Evolutionary conservation across 2,888 invertebrate genomes (phyloP).

Genomic region (Phalera bucephala): DNA sequence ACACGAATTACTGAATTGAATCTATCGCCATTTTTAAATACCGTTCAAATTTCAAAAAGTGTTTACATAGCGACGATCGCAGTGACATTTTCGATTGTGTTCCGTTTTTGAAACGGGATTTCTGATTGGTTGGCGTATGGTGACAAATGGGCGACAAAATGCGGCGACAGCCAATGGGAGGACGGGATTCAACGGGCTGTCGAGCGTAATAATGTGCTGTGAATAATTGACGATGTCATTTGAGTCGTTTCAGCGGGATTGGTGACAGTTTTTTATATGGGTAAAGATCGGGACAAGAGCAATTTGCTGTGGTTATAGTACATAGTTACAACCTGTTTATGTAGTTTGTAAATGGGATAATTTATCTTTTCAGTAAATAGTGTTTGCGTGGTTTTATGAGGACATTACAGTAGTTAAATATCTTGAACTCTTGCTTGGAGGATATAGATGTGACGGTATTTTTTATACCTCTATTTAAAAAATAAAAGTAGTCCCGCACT

Average conservation of each 20-base stretch:
- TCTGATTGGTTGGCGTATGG: slow-evolving; percentile 70
- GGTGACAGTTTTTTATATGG: slow-evolving; percentile 28
- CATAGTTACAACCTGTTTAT: background rate
- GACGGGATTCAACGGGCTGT: slow-evolving; percentile 28
- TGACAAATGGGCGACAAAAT: slow-evolving; percentile 80
- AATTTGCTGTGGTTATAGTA: background rate
- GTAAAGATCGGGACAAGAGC: background rate
- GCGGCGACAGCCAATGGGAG: slow-evolving; percentile 55
- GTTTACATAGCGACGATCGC: slow-evolving; percentile 51
- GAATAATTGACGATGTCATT: slow-evolving; percentile 49
- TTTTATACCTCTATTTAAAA: too few relatives aligned
- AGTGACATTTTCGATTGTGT: slow-evolving; percentile 67
- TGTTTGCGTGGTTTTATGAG: too few relatives aligned
- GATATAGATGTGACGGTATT: too few relatives aligned
- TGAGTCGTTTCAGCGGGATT: slow-evolving; percentile 15
- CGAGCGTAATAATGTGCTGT: slow-evolving; percentile 43
- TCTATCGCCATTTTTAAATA: slow-evolving; percentile 28
- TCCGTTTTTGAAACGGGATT: slow-evolving; percentile 53
- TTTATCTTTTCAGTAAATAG: too few relatives aligned
- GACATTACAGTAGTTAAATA: too few relatives aligned
- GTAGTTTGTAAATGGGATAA: too few relatives aligned
- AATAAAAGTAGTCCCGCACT: too few relatives aligned
- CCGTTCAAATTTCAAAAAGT: slow-evolving; percentile 13
- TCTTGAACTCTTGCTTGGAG: too few relatives aligned
- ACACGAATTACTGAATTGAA: slow-evolving; percentile 12